phyloP scores from a whole-genome alignment of 2,113 vertebrate species.

The Pongo abelii region DNA sequence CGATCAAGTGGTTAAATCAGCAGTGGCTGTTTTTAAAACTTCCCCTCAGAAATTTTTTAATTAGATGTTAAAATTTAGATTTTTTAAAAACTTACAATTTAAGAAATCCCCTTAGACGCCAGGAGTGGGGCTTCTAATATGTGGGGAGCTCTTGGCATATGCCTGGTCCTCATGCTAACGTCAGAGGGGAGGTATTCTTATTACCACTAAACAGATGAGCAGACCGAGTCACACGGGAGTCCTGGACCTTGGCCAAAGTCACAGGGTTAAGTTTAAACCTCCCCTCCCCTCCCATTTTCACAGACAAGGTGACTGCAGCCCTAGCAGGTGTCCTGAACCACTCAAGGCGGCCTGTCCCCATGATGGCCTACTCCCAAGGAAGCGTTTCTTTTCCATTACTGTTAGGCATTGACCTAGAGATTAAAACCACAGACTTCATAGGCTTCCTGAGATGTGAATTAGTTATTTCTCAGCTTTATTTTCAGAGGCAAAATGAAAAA shows the following conservation, averaged over 20 bases:
- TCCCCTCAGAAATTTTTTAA: background rate
- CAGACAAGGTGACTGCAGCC: background rate
- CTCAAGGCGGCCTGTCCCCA: background rate
- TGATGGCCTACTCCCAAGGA: background rate
- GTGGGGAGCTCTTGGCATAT: rapidly evolving
- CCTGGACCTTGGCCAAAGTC: background rate
- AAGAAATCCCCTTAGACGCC: background rate
- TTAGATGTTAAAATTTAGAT: background rate
- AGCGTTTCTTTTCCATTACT: background rate
- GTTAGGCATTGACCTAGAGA: background rate
- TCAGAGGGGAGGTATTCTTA: background rate
- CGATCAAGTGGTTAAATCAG: background rate
- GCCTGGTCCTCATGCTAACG: background rate
- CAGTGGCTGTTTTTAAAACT: background rate
- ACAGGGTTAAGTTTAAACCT: background rate
- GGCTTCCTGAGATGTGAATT: background rate
- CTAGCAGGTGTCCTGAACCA: background rate
- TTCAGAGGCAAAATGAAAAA: background rate
- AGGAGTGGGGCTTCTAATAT: background rate
- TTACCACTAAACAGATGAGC: background rate
- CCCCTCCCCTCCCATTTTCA: background rate
- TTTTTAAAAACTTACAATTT: background rate
- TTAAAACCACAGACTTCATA: background rate
- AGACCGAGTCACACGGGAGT: background rate
- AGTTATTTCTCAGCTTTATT: background rate